Conservation (phyloP, 1,140 invertebrate species). For the Cyrtorhinus lividipennis region DNA sequence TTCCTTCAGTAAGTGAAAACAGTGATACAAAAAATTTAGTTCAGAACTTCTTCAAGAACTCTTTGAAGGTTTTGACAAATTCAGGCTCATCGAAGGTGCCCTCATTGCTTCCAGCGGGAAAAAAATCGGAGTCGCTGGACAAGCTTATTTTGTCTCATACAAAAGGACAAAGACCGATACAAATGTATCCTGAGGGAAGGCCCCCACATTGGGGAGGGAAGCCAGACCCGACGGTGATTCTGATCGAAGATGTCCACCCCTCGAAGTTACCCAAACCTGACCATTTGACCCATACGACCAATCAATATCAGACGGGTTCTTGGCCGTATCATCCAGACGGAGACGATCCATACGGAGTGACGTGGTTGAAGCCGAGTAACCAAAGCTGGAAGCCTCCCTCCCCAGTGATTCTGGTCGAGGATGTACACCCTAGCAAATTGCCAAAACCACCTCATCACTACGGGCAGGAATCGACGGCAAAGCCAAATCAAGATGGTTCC, state of each 20-base stretch:
- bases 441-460: not conserved
- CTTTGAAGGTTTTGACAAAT: slow-evolving; percentile 15
- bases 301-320: not conserved
- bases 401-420: slow-evolving; percentile 3
- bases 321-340: no score
- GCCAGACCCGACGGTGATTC: slow-evolving; percentile 18
- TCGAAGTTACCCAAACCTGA: slow-evolving; percentile 22
- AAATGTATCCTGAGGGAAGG: slow-evolving; percentile 7
- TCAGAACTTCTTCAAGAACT: slow-evolving; percentile 21
- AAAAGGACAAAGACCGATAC: slow-evolving; percentile 12
- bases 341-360: no score
- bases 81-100: not conserved
- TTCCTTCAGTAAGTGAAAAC: not conserved
- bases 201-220: slow-evolving; percentile 6
- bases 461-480: not conserved
- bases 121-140: slow-evolving; percentile 18
- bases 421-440: not conserved
- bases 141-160: slow-evolving; percentile 20
- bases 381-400: not conserved
- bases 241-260: slow-evolving; percentile 23
- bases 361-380: no score
- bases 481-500: no score
- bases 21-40: slow-evolving; percentile 18
- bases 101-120: not conserved
- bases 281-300: not conserved